Conservation (phyloP, 2,113 vertebrate species). For the Muntiacus muntjak region DNA sequence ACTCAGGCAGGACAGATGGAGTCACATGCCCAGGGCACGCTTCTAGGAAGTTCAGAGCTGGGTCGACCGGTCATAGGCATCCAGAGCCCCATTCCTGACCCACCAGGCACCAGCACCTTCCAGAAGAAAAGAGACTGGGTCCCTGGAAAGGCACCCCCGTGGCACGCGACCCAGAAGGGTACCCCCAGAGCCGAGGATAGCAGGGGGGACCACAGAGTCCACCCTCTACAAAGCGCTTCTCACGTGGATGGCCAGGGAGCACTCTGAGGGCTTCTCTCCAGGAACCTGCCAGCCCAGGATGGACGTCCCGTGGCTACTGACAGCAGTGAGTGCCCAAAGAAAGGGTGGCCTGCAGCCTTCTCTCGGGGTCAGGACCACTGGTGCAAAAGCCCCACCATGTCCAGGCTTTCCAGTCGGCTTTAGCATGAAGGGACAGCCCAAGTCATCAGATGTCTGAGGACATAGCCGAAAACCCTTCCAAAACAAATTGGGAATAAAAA, state of each 20-base stretch:
- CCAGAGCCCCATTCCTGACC: not conserved
- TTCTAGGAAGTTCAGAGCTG: not conserved
- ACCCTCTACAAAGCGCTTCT: accelerated
- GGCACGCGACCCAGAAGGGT: not conserved
- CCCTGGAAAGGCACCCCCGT: not conserved
- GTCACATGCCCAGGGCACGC: accelerated
- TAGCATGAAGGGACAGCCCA: not conserved
- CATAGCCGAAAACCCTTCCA: not conserved
- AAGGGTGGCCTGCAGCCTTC: not conserved
- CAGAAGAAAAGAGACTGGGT: not conserved
- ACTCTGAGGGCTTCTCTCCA: not conserved
- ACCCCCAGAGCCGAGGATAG: not conserved
- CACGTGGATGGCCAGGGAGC: not conserved
- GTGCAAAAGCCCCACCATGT: not conserved
- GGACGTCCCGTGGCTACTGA: not conserved
- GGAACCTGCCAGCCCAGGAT: not conserved
- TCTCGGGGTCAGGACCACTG: no score
- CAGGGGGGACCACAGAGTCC: not conserved
- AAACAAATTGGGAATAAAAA: not conserved
- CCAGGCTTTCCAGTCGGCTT: not conserved
- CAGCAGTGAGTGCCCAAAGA: accelerated
- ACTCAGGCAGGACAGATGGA: not conserved
- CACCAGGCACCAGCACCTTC: not conserved
- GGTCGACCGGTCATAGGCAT: not conserved
- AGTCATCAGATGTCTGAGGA: not conserved